Base-by-base conservation (phyloP, 1,140 invertebrate species). In the Drosophila obscura region DNA sequence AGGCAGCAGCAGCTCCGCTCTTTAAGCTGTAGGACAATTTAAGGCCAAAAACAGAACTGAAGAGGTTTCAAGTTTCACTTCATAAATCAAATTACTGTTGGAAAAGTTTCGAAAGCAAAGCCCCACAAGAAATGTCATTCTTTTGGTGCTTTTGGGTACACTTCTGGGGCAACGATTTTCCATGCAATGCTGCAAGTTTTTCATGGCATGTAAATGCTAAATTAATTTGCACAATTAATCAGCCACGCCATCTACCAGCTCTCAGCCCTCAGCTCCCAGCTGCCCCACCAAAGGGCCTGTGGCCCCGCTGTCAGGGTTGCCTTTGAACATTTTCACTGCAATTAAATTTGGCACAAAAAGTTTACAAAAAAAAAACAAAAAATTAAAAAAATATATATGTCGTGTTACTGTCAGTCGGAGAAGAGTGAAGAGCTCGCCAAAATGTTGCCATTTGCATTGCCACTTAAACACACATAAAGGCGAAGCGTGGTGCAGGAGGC, bases 371-470 rank as follows among this genome's bases (percentile, higher is more conserved):
- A 69, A 77, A 61, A 61, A 67, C 55, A 76, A 28, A 59, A 64
- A 64, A 15, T 19, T 4, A 39, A 13, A 39, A 13, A 60, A 45
- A 85, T 19, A 19, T 19, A 19, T 19, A 19, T 75, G 81, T 85
- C 77, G 64, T 87, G 81, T 85, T 67, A 67, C 82, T 85, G 81
- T 87, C 82, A 85, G 74, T 72, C 71, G 66, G 65, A 80, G 35
- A 66, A 68, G 78, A 76, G 79, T 79, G 74, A 73, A 87, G 78
- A 71, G 76, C 79, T 83, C 71, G 79, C 79, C 79, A 87, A 88
- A 88, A 87, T 88, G 83, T 87, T 88, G 83, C 82, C 82, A 83
- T 87, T 87, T 88, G 82, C 82, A 87, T 87, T 87, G 82, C 83
- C 83, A 87, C 83, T 87, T 87, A 87, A 87, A 87, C 83, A 88